Percentiles rank a stretch among this genome's conserved stretches.
Evolutionary conservation across 2,113 vertebrate species (phyloP).

Genomic region (Nothoprocta perdicaria): DNA sequence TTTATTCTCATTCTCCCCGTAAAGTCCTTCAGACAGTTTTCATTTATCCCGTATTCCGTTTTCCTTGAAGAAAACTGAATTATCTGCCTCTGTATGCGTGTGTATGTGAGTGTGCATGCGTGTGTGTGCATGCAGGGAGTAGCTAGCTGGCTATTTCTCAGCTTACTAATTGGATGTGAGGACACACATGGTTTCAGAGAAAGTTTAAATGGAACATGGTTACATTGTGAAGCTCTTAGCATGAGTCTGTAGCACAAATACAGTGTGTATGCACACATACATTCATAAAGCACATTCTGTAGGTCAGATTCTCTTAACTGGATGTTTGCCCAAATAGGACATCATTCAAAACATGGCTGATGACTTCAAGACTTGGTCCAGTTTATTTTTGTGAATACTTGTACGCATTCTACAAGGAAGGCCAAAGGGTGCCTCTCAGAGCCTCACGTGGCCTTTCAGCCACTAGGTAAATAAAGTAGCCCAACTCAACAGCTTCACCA

Average conservation of each 20-base stretch:
- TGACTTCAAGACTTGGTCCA: neutral
- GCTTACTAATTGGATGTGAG: neutral
- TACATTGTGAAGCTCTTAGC: neutral
- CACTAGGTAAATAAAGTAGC: neutral
- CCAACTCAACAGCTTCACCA: neutral
- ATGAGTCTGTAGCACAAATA: neutral
- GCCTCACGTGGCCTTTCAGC: neutral
- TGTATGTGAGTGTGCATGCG: neutral
- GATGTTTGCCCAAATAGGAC: neutral
- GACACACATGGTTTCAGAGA: neutral
- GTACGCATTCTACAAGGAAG: neutral
- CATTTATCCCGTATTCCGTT: neutral
- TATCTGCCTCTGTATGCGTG: neutral
- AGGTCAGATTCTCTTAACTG: neutral
- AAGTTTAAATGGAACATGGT: neutral
- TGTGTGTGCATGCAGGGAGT: neutral
- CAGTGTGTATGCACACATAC: neutral
- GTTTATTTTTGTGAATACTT: neutral
- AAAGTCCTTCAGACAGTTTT: neutral
- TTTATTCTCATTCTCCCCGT: neutral
- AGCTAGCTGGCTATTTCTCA: neutral
- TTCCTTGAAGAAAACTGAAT: neutral
- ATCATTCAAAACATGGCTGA: neutral
- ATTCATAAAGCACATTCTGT: neutral
- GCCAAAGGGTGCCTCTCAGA: neutral